phyloP scores from a whole-genome alignment of 2,797 vertebrate genomes.

The Iguana delicatissima region DNA sequence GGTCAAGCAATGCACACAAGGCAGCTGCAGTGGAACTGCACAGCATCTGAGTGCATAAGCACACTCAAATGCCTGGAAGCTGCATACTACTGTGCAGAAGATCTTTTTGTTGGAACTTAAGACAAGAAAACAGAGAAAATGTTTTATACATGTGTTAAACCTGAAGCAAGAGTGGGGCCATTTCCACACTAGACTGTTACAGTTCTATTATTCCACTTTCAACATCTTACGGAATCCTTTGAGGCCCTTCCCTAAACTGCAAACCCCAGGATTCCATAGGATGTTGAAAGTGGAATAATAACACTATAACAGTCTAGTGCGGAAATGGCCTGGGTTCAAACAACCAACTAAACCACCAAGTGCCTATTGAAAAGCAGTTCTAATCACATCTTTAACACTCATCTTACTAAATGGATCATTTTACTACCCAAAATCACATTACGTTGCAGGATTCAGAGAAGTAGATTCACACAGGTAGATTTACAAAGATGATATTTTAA shows the following conservation, averaged over 20 bases:
- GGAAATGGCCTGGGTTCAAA: neutral
- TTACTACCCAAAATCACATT: too few relatives aligned
- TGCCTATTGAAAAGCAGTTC: neutral
- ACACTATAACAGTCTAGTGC: too few relatives aligned
- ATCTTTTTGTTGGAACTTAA: slow-evolving; percentile 19
- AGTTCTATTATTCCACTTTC: too few relatives aligned
- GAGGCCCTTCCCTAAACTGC: too few relatives aligned
- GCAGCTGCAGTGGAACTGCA: slow-evolving; percentile 33
- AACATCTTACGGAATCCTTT: too few relatives aligned
- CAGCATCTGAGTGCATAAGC: neutral
- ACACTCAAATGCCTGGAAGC: slow-evolving; percentile 21
- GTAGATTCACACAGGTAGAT: too few relatives aligned
- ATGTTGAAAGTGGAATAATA: too few relatives aligned
- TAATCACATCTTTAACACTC: neutral
- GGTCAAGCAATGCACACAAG: neutral
- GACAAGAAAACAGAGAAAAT: slow-evolving; percentile 56
- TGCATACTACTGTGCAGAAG: slow-evolving; percentile 27
- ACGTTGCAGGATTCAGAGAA: too few relatives aligned
- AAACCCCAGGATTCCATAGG: too few relatives aligned
- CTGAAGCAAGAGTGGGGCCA: neutral
- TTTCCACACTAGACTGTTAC: too few relatives aligned
- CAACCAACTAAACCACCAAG: neutral
- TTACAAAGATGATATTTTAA: too few relatives aligned
- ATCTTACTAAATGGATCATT: too few relatives aligned
- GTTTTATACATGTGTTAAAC: slow-evolving; percentile 38